Conservation (phyloP, 2,797 vertebrate genomes). For the Acrocephalus scirpaceus region DNA sequence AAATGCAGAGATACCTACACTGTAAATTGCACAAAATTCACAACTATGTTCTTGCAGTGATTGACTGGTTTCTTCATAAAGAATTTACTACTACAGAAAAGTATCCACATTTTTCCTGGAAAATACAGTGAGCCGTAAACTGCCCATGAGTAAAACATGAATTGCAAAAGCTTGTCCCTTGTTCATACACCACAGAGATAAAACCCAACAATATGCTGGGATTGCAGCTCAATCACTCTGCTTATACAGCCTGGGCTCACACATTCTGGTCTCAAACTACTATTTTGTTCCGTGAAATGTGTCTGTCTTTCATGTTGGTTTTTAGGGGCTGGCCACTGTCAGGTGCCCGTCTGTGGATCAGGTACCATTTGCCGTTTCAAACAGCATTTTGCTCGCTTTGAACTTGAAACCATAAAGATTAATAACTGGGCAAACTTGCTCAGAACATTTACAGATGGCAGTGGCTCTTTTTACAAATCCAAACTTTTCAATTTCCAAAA, state of each 20-base stretch:
- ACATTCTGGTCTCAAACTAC: not conserved
- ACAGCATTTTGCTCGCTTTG: not conserved
- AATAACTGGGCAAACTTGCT: not conserved
- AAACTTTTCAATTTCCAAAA: not conserved
- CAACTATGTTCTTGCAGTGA: not conserved
- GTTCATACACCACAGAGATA: not conserved
- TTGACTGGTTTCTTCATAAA: constrained; percentile 31
- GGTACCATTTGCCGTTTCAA: not conserved
- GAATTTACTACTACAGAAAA: constrained; percentile 6
- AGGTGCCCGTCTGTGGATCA: not conserved
- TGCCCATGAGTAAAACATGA: not conserved
- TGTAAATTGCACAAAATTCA: constrained; percentile 21
- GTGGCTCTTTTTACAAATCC: not conserved
- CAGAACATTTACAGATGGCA: not conserved
- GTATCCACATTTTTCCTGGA: not conserved
- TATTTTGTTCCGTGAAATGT: accelerated
- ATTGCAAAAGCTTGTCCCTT: not conserved
- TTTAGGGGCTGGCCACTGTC: not conserved
- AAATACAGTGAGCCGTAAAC: not conserved
- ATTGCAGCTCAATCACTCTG: not conserved
- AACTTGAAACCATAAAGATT: not conserved
- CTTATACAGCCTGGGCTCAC: not conserved
- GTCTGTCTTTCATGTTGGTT: not conserved
- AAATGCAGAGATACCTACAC: not conserved
- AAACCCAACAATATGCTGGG: not conserved